Evolutionary conservation across 2,888 invertebrate species (phyloP).

Genomic region (Galerucella nymphaeae): DNA sequence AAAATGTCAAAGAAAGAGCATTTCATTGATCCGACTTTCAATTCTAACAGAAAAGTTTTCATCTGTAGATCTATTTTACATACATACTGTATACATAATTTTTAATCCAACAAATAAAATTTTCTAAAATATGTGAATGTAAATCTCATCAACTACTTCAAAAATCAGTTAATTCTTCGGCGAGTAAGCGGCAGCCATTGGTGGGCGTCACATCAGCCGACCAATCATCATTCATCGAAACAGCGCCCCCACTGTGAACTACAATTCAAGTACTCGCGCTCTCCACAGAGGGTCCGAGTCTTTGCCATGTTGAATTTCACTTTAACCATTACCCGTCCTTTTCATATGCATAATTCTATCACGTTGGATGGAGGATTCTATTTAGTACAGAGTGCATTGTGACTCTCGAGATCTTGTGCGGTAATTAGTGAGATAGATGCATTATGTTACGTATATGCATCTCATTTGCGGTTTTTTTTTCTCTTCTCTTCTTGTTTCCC

Average conservation of each 20-base stretch:
- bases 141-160: slow-evolving; percentile 9
- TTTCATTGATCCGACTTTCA: too few relatives aligned
- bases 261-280: slow-evolving; percentile 30
- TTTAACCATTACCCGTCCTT: background rate
- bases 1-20: too few relatives aligned
- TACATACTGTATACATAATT: too few relatives aligned
- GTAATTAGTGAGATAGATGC: slow-evolving; percentile 38
- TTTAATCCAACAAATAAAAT: background rate
- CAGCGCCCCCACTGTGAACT: slow-evolving; percentile 20
- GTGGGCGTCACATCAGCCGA: slow-evolving; percentile 50
- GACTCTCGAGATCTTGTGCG: slow-evolving; percentile 14
- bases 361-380: slow-evolving; percentile 16
- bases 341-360: background rate
- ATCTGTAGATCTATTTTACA: too few relatives aligned
- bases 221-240: slow-evolving; percentile 44
- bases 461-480: slow-evolving; percentile 22
- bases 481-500: slow-evolving; percentile 1
- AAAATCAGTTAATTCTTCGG: slow-evolving; percentile 42
- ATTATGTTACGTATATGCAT: slow-evolving; percentile 32
- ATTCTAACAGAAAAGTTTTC: too few relatives aligned
- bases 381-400: slow-evolving; percentile 3
- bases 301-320: slow-evolving; percentile 16
- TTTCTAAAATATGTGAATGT: background rate
- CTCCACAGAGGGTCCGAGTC: slow-evolving; percentile 15
- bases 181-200: slow-evolving; percentile 52